Evolutionary conservation across 2,888 invertebrate genomes (phyloP).

Genomic region (Kuschelorhynchus macadamiae): DNA sequence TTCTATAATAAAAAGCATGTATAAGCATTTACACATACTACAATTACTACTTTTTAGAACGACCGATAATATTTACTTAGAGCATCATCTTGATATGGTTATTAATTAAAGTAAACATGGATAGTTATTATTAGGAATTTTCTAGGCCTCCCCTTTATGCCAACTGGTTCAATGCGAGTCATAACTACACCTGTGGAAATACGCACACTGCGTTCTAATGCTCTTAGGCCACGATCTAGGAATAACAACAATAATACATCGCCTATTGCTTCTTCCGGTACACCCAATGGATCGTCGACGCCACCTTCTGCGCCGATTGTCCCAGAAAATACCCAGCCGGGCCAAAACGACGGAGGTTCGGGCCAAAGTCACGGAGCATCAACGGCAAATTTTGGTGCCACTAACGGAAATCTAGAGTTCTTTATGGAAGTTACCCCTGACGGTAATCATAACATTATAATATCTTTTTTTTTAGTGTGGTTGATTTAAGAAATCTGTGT

Average conservation of each 20-base stretch:
- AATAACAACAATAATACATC: slow-evolving; percentile 48
- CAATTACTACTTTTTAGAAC: no score
- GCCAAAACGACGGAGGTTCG: slow-evolving; percentile 28
- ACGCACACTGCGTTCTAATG: slow-evolving; percentile 54
- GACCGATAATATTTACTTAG: no score
- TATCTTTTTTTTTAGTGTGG: no score
- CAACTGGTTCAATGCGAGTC: slow-evolving; percentile 60
- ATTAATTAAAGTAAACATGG: no score
- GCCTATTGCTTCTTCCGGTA: slow-evolving; percentile 45
- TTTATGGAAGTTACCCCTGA: slow-evolving; percentile 75
- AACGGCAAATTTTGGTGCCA: slow-evolving; percentile 54
- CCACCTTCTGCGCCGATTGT: slow-evolving; percentile 29
- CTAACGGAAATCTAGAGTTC: slow-evolving; percentile 71
- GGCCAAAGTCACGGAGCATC: slow-evolving; percentile 33
- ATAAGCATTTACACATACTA: no score
- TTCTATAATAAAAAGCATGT: no score
- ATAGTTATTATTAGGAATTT: no score
- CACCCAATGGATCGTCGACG: slow-evolving; percentile 27
- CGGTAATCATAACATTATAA: slow-evolving; percentile 65
- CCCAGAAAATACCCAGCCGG: neutral
- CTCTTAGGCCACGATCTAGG: slow-evolving; percentile 40
- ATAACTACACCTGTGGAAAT: slow-evolving; percentile 65
- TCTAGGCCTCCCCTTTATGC: slow-evolving; percentile 58
- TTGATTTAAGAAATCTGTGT: no score
- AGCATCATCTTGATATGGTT: no score